Conservation (phyloP, 2,888 invertebrate genomes). For the Cotesia congregata region DNA sequence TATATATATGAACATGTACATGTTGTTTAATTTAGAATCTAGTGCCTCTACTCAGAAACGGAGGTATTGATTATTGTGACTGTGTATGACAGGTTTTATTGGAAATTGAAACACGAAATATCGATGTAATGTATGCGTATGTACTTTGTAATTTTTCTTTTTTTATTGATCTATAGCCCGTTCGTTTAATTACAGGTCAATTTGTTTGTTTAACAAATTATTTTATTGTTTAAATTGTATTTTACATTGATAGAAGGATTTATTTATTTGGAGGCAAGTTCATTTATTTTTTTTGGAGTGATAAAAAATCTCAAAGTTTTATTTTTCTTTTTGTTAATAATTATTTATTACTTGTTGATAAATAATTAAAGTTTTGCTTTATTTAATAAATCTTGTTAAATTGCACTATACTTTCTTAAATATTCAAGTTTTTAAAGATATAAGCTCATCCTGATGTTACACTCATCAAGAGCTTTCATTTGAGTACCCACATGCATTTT, state of each 20-base stretch:
- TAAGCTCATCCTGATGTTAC: too few relatives aligned
- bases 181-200: background rate
- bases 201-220: background rate
- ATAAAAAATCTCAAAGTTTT: too few relatives aligned
- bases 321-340: too few relatives aligned
- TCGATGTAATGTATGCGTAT: constrained; percentile 4
- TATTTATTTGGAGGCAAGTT: background rate
- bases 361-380: too few relatives aligned
- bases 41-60: background rate
- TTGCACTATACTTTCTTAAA: too few relatives aligned
- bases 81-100: constrained; percentile 1
- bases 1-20: background rate
- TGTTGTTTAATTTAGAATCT: constrained; percentile 18
- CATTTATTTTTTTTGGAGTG: too few relatives aligned
- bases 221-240: background rate
- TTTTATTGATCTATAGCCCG: background rate
- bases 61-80: constrained; percentile 23
- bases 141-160: background rate
- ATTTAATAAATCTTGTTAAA: too few relatives aligned
- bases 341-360: too few relatives aligned
- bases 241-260: background rate
- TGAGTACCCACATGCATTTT: too few relatives aligned
- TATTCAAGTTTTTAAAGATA: too few relatives aligned
- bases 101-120: background rate
- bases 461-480: too few relatives aligned